Evolutionary conservation across 2,113 vertebrate genomes (phyloP), one percentile per base, ranked within the genome.

Genomic region (Ptyas mucosa): DNA sequence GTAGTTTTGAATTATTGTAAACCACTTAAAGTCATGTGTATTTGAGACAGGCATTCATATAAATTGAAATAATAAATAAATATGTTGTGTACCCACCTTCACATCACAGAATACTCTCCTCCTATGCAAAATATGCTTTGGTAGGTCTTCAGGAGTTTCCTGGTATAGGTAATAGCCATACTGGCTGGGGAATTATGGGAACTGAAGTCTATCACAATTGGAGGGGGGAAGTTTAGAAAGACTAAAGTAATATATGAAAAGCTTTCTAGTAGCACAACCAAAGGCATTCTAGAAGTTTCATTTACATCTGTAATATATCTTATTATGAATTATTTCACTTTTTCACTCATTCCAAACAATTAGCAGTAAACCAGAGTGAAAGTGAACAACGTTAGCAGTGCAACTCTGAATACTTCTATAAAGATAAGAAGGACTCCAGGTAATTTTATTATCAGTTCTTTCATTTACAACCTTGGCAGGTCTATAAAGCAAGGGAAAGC

Each of bases 341-440:
- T 23, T n/a, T 93, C 90, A 53, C 55, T 86, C 6, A 49, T 93
- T 95, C 95, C 90, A 8, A 58, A 90, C 89, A 93, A 89, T 52
- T 89, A 92, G 57, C 21, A 6, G 46, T 9, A 88, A 93, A 57
- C 26, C 49, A 94, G 92, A 2, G 54, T 94, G 58, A 2, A 85
- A 23, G 34, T 85, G 91, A 89, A 89, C 29, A 87, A 21, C 53
- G 54, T 88, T 64, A 92, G 95, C 94, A 95, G 93, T 91, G 94
- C 88, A 92, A 93, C 21, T 91, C 53, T 81, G 85, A 96, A 89
- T 1, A 43, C n/a, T 93, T 94, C 95, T 95, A 94, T 94, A 92
- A 90, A 93, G 81, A 89, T 96, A 94, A 96, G 96, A 95, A 57
- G 81, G 95, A 92, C 89, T 94, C 92, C 52, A 96, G 95, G 90